A percentile compares a stretch with the other conserved stretches of the same genome.
Conservation (phyloP, 2,113 vertebrate species). For the Varanus salvator region DNA sequence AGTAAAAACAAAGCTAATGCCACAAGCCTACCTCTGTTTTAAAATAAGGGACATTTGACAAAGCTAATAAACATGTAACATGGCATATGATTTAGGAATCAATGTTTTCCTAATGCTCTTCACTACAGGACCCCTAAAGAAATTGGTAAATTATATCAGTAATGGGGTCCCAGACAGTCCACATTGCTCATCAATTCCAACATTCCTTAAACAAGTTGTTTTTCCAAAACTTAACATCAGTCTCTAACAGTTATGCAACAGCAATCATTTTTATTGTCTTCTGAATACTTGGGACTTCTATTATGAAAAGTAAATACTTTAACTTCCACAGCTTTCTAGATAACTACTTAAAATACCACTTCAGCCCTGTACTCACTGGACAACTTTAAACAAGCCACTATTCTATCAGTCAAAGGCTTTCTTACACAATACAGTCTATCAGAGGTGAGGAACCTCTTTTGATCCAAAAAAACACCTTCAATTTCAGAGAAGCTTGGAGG, state of each 20-base stretch:
- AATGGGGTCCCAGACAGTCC: not conserved
- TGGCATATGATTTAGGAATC: not conserved
- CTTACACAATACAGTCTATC: not conserved
- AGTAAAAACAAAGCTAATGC: too few relatives aligned
- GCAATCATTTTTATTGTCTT: not conserved
- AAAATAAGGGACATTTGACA: not conserved
- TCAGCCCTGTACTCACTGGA: not conserved
- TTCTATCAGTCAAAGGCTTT: not conserved
- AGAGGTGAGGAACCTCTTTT: too few relatives aligned
- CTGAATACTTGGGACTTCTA: not conserved
- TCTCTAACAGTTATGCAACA: not conserved
- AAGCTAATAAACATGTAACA: not conserved
- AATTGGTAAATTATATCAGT: not conserved
- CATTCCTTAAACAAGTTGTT: not conserved
- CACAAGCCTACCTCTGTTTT: too few relatives aligned
- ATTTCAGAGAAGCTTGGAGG: too few relatives aligned
- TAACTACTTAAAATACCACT: not conserved
- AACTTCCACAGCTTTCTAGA: not conserved
- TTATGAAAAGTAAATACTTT: not conserved
- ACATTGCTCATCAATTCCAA: too few relatives aligned
- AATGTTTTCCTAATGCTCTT: not conserved
- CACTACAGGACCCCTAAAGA: not conserved
- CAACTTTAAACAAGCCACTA: not conserved
- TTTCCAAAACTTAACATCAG: not conserved
- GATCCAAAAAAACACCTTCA: too few relatives aligned